These are phyloP conservation scores for Euphonia xanthogaster DNA, from an alignment of 2,797 vertebrate genomes.

Conservation along the genomic window DNA sequence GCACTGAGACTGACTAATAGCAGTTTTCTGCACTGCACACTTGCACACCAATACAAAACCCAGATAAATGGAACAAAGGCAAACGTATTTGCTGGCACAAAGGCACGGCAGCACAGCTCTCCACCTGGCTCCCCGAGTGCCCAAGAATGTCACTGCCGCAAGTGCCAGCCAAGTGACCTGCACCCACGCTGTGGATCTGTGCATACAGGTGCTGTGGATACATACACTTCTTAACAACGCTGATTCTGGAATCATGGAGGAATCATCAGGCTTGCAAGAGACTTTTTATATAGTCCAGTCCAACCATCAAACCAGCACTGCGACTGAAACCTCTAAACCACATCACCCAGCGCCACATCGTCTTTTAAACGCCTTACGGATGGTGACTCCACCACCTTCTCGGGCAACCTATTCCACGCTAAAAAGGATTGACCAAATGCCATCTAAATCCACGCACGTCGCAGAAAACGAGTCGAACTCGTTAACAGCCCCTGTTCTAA, in stretches of 20 bases:
- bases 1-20: background rate
- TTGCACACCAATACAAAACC: background rate
- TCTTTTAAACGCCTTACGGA: background rate
- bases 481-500: too few relatives aligned
- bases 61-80: background rate
- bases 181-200: accelerated
- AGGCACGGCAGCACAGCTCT: background rate
- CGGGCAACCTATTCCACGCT: background rate
- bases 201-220: accelerated
- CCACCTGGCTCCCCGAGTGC: background rate
- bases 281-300: background rate
- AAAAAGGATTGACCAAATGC: background rate
- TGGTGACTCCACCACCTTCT: background rate
- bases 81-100: background rate
- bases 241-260: background rate
- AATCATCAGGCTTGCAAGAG: background rate
- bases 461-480: background rate
- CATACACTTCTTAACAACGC: background rate
- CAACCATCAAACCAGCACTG: background rate
- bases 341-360: background rate
- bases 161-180: accelerated
- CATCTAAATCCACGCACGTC: background rate
- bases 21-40: background rate
- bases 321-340: background rate
- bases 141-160: accelerated